A percentile compares a stretch with the other conserved stretches of the same genome.
These are phyloP conservation scores for Sipha maydis DNA, from an alignment of 2,888 invertebrate genomes.

Conservation along the genomic window DNA sequence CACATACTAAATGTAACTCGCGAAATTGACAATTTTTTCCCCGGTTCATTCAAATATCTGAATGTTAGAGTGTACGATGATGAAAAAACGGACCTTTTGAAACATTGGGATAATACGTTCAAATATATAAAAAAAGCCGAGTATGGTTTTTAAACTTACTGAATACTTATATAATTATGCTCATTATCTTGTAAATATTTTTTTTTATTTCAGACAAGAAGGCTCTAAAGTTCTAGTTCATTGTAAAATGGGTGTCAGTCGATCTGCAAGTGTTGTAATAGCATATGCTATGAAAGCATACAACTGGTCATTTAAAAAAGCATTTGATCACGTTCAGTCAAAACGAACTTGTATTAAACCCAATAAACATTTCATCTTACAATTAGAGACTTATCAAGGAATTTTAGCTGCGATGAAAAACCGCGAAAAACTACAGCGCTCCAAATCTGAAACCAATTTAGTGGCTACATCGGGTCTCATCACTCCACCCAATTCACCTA, in stretches of 20 bases:
- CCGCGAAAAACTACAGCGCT: conserved; percentile 89
- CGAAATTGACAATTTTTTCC: conserved; percentile 99
- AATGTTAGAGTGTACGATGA: conserved; percentile 97
- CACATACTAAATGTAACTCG: conserved; percentile 97
- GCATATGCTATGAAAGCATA: conserved; percentile 99
- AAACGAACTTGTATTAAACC: conserved; percentile 95
- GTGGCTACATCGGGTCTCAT: conserved; percentile 69
- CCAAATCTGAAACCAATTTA: conserved; percentile 91
- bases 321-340: conserved; percentile 88
- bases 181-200: background rate
- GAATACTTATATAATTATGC: background rate
- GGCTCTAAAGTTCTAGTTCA: conserved; percentile 96
- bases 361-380: conserved; percentile 92
- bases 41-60: conserved; percentile 94
- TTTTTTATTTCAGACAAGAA: conserved; percentile 73
- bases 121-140: conserved; percentile 93
- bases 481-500: conserved; percentile 41
- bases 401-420: conserved; percentile 97
- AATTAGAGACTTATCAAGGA: conserved; percentile 91
- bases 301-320: conserved; percentile 90
- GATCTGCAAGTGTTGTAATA: conserved; percentile 97
- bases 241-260: conserved; percentile 99
- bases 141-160: conserved; percentile 67
- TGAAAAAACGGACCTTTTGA: conserved; percentile 94
- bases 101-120: conserved; percentile 97